Conservation (phyloP, 2,113 vertebrate genomes). For the Larimichthys crocea region DNA sequence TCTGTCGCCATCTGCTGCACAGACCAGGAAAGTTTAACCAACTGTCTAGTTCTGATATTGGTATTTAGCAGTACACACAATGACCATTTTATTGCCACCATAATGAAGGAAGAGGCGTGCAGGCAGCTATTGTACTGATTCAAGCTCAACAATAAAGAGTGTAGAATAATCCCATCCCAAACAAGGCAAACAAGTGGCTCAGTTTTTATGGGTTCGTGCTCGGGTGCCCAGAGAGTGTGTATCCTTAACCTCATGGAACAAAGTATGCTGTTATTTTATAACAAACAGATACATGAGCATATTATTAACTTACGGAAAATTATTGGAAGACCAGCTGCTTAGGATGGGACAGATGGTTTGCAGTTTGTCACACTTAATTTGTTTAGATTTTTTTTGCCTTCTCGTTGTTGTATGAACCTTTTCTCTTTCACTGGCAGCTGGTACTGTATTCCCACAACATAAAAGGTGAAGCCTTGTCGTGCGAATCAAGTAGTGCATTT, state of each 20-base stretch:
- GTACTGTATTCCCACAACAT: too few relatives aligned
- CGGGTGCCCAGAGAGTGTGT: not conserved
- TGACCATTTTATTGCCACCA: not conserved
- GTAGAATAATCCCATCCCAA: too few relatives aligned
- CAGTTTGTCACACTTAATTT: too few relatives aligned
- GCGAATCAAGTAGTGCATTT: too few relatives aligned
- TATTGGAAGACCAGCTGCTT: not conserved
- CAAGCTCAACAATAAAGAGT: too few relatives aligned
- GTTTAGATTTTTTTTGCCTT: too few relatives aligned
- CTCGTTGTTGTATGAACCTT: too few relatives aligned
- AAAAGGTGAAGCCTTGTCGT: too few relatives aligned
- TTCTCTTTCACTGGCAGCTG: too few relatives aligned
- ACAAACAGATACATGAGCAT: not conserved
- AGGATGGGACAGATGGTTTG: too few relatives aligned
- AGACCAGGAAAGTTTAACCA: not conserved
- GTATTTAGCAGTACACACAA: not conserved
- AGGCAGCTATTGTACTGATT: not conserved
- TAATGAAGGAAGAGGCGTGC: not conserved
- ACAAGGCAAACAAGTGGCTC: not conserved
- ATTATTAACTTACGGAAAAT: too few relatives aligned
- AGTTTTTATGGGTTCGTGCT: not conserved
- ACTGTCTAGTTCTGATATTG: not conserved
- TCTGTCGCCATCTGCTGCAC: slow-evolving; percentile 79
- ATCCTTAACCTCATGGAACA: not conserved
- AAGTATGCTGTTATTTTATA: not conserved